Base-by-base conservation (phyloP, 2,113 vertebrate genomes). In the Hippolais icterina region DNA sequence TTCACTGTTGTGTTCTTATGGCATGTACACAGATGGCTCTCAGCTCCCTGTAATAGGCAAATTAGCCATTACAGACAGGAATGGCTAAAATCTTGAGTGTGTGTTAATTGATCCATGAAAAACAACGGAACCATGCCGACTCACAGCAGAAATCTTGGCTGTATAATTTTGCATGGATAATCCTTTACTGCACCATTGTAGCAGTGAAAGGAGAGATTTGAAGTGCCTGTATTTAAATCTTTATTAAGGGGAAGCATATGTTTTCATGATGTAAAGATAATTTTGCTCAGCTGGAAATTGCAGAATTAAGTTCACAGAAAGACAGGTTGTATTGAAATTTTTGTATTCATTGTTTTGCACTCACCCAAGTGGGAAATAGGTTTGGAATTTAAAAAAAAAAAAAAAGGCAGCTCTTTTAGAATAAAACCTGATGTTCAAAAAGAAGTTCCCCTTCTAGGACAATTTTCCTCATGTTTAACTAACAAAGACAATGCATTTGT, bases 41-140 rank as follows among this genome's bases (percentile, higher is more conserved):
- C 81, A 89, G 29, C 46, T 76, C 75, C 81, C 52, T 24, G 20
- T 90, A 89, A 89, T 24, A 69, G 44, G 78, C 78, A 97, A 96
- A 86, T 96, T 88, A 97, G 64, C 69, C 79, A 59, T 66, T 82
- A 68, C 21, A 87, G 70, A 75, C 83, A 44, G 35, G 79, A 91
- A 94, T 52, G 59, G 50, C 83, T 95, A 65, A 94, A 91, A 70
- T 54, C 87, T 88, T 63, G 28, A n/a, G 46, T 65, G 63, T 64
- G 46, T 79, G 89, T 80, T 87, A 93, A 91, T n/a, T 93, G 89
- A 91, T 85, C 89, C 87, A 39, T 95, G 87, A 87, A 94, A 93
- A 94, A 95, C 78, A 93, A 80, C 1, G 0, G 75, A 96, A 83
- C 63, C 90, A 76, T 80, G 88, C 82, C 0, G 42, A 56, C 66